phyloP scores from a whole-genome alignment of 2,888 invertebrate genomes.

The Eucriotettix oculatus region DNA sequence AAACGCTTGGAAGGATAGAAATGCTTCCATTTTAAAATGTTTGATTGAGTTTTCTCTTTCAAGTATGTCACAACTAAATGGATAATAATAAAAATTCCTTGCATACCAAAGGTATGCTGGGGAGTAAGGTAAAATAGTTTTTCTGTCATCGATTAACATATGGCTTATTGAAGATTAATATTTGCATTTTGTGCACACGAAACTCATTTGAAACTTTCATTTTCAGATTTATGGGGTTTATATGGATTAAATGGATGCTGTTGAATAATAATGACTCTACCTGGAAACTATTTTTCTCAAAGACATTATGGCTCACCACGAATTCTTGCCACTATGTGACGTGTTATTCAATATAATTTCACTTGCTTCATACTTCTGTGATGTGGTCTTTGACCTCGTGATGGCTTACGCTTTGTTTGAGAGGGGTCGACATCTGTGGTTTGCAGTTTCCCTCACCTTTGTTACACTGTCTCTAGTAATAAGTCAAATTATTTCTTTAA shows the following conservation, averaged over 20 bases:
- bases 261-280: background rate
- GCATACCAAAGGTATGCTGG: background rate
- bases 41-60: background rate
- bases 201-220: no score
- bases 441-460: conserved; percentile 49
- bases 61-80: background rate
- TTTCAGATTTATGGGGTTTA: background rate
- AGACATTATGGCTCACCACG: conserved; percentile 37
- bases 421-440: conserved; percentile 44
- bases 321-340: conserved; percentile 82
- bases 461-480: conserved; percentile 56
- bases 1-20: no score
- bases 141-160: no score
- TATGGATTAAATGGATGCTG: background rate
- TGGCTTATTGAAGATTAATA: no score
- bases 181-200: no score
- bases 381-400: conserved; percentile 75
- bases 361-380: conserved; percentile 77
- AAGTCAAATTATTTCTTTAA: conserved; percentile 57
- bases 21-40: background rate
- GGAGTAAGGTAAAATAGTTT: background rate
- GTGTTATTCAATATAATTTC: conserved; percentile 83
- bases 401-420: conserved; percentile 70
- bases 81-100: conserved; percentile 1
- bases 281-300: background rate